A percentile compares a stretch with the other conserved stretches of the same genome.
phyloP scores from a whole-genome alignment of 2,113 vertebrate genomes.

The Charina bottae region DNA sequence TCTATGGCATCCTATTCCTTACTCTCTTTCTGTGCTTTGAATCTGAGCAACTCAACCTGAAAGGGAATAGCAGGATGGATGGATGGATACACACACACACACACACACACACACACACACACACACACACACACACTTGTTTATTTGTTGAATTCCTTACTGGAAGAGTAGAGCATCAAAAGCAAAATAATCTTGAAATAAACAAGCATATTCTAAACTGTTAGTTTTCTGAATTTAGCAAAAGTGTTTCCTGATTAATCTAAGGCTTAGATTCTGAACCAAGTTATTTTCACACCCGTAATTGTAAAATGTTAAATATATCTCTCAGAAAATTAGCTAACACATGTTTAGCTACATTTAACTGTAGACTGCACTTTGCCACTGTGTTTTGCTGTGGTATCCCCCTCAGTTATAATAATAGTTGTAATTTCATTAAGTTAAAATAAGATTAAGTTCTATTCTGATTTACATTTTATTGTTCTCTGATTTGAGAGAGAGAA shows the following conservation, averaged over 20 bases:
- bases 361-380: neutral
- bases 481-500: neutral
- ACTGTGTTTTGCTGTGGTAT: neutral
- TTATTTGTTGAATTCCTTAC: neutral
- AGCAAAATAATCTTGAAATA: neutral
- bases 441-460: neutral
- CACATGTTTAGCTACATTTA: neutral
- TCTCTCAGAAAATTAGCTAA: neutral
- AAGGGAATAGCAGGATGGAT: neutral
- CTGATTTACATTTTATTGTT: neutral
- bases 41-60: neutral
- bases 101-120: neutral
- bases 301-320: neutral
- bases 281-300: neutral
- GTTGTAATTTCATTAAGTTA: neutral
- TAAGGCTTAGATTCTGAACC: neutral
- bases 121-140: neutral
- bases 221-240: neutral
- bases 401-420: neutral
- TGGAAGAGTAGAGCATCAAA: neutral
- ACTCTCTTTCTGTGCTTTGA: neutral
- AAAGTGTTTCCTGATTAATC: neutral
- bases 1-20: neutral
- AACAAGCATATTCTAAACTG: neutral
- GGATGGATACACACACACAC: too few relatives aligned